Conservation (phyloP, 2,797 vertebrate species). For the Oreonectes daqikongensis region DNA sequence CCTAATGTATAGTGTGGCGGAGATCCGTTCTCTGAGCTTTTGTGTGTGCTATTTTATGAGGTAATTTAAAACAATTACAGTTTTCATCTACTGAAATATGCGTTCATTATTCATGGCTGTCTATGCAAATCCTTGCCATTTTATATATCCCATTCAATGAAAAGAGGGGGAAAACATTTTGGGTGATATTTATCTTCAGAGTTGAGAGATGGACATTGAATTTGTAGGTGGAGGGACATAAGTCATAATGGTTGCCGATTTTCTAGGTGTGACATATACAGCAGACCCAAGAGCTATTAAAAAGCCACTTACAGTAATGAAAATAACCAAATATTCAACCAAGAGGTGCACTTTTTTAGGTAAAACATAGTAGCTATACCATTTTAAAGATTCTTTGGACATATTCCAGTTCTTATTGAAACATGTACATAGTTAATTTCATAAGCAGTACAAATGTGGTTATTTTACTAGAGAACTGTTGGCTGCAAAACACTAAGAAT, state of each 20-base stretch:
- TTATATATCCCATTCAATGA: background rate
- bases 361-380: background rate
- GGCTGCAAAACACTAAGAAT: too few relatives aligned
- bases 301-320: too few relatives aligned
- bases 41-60: conserved; percentile 15
- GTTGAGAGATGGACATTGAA: background rate
- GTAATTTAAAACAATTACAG: conserved; percentile 39
- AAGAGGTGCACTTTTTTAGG: background rate
- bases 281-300: background rate
- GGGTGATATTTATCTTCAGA: background rate
- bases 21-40: conserved; percentile 27
- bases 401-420: too few relatives aligned
- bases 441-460: too few relatives aligned
- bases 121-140: conserved; percentile 4
- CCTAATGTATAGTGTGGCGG: conserved; percentile 24
- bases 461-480: too few relatives aligned
- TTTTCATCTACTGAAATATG: conserved; percentile 17
- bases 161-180: background rate
- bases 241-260: background rate
- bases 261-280: background rate
- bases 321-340: too few relatives aligned
- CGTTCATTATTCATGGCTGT: conserved; percentile 21
- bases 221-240: background rate
- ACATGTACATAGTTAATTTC: too few relatives aligned
- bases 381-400: background rate